Evolutionary conservation across 2,113 vertebrate genomes (phyloP).

Genomic region (Carollia perspicillata): DNA sequence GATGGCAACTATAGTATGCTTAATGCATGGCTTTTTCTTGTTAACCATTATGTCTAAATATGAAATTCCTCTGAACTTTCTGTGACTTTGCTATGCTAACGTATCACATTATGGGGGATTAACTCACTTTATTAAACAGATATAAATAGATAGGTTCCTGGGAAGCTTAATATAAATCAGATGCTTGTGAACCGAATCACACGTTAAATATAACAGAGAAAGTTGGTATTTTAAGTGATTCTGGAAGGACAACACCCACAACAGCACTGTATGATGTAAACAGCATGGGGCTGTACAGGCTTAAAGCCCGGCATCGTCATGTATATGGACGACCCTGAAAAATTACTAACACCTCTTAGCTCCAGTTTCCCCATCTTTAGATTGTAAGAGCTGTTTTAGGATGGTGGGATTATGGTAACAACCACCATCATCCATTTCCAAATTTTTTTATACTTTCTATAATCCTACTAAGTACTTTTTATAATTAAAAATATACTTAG

Average conservation of each 20-base stretch:
- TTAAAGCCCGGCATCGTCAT: neutral
- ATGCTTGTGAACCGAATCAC: constrained; percentile 4
- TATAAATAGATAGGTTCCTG: constrained; percentile 5
- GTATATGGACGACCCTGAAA: neutral
- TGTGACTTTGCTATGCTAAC: neutral
- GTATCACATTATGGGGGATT: neutral
- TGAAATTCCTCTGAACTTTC: constrained; percentile 28
- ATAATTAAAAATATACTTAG: neutral
- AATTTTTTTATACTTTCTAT: constrained; percentile 2
- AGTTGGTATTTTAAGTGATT: constrained; percentile 10
- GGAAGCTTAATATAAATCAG: constrained; percentile 31
- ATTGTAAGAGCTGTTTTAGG: neutral
- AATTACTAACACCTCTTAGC: neutral
- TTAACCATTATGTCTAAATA: neutral
- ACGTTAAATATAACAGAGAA: constrained; percentile 36
- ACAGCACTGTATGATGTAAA: neutral
- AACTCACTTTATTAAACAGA: neutral
- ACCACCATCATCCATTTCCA: neutral
- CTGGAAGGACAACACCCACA: neutral
- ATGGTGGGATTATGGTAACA: neutral
- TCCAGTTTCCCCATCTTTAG: constrained; percentile 19
- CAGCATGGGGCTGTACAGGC: neutral
- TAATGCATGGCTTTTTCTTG: neutral
- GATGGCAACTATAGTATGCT: neutral
- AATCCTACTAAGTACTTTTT: neutral